Percentiles rank a stretch among this genome's conserved stretches.
Evolutionary conservation across 2,888 invertebrate genomes (phyloP).

Genomic region (Harmothoe impar): DNA sequence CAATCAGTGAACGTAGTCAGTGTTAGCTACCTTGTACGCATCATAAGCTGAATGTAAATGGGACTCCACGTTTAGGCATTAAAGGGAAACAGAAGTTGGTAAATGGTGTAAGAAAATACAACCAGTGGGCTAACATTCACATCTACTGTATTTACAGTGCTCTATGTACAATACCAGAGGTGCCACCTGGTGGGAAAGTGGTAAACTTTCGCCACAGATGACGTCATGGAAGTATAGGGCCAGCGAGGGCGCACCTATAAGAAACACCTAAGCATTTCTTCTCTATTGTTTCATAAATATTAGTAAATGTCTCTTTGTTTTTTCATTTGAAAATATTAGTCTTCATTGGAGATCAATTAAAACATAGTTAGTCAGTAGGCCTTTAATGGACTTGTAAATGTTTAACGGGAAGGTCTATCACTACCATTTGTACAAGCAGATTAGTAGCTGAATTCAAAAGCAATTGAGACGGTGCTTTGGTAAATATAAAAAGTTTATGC

Average conservation of each 20-base stretch:
- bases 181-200: constrained; percentile 4
- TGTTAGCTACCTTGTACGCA: background rate
- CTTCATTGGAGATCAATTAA: too few relatives aligned
- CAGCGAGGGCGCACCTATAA: too few relatives aligned
- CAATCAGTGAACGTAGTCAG: background rate
- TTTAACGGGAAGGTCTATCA: too few relatives aligned
- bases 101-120: constrained; percentile 43
- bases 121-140: constrained; percentile 40
- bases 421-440: too few relatives aligned
- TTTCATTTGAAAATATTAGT: too few relatives aligned
- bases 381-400: too few relatives aligned
- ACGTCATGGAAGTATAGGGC: too few relatives aligned
- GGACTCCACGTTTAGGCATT: background rate
- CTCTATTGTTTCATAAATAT: too few relatives aligned
- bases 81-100: background rate
- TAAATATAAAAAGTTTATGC: background rate
- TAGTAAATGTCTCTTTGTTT: too few relatives aligned
- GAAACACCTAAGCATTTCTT: too few relatives aligned
- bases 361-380: too few relatives aligned
- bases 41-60: background rate
- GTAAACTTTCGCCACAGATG: background rate
- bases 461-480: background rate
- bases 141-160: constrained; percentile 42
- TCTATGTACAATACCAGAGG: constrained; percentile 34
- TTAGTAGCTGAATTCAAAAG: too few relatives aligned